A percentile compares a stretch with the other conserved stretches of the same genome.
phyloP scores from a whole-genome alignment of 2,888 invertebrate genomes.

The Emesis furor region DNA sequence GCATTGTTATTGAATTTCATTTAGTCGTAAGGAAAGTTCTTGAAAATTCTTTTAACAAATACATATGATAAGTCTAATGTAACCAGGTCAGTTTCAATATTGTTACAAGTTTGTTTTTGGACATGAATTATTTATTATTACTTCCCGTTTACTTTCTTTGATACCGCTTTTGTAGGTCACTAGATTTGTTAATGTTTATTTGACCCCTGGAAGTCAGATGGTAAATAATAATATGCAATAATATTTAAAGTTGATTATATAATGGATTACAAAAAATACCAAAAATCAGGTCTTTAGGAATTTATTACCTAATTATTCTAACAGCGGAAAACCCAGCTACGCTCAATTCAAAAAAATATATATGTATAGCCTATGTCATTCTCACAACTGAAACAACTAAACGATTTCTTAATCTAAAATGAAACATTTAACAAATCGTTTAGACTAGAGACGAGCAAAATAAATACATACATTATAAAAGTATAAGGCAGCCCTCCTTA shows the following conservation, averaged over 20 bases:
- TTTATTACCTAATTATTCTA: too few species aligned
- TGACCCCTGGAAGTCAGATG: constrained; percentile 26
- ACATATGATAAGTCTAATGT: constrained; percentile 11
- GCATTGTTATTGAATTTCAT: too few species aligned
- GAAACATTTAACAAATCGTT: too few species aligned
- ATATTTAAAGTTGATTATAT: neutral
- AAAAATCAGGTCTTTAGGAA: neutral
- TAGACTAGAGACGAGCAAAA: too few species aligned
- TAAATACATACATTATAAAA: too few species aligned
- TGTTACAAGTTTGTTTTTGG: constrained; percentile 85
- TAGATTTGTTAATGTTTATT: constrained; percentile 83
- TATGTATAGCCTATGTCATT: too few species aligned
- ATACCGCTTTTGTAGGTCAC: constrained; percentile 88
- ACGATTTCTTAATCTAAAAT: too few species aligned
- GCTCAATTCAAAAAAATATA: too few species aligned
- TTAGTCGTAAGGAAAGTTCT: neutral
- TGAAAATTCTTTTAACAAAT: neutral
- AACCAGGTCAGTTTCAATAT: constrained; percentile 88
- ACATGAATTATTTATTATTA: constrained; percentile 86
- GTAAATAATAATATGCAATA: neutral
- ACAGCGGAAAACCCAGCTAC: too few species aligned
- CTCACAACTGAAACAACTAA: too few species aligned
- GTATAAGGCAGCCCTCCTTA: too few species aligned
- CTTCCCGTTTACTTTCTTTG: constrained; percentile 87
- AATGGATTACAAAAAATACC: too few species aligned